Evolutionary conservation across 2,888 invertebrate genomes (phyloP).

Genomic region (Cephus runcator): DNA sequence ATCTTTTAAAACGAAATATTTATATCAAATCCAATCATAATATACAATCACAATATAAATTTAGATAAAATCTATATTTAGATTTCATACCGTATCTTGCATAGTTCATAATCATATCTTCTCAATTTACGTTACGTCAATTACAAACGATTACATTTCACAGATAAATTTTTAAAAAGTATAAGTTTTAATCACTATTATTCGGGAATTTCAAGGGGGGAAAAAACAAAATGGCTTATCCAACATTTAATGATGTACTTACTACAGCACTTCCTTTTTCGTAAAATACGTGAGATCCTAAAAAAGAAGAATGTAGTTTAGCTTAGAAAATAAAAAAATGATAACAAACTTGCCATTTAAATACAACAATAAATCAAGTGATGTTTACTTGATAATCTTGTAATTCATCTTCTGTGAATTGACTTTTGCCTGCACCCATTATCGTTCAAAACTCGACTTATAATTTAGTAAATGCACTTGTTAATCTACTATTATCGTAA

Average conservation of each 20-base stretch:
- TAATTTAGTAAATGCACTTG: neutral
- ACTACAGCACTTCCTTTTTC: conserved; percentile 92
- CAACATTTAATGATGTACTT: conserved; percentile 65
- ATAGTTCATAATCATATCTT: neutral
- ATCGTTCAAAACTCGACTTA: conserved; percentile 25
- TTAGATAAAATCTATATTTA: neutral
- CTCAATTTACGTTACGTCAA: neutral
- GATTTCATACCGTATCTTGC: neutral
- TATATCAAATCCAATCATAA: neutral
- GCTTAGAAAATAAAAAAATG: neutral
- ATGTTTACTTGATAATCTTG: conserved; percentile 85
- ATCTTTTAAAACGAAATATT: neutral
- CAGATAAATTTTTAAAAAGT: neutral
- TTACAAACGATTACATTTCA: neutral
- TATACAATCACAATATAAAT: neutral
- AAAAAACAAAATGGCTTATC: neutral
- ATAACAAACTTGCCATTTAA: conserved; percentile 21
- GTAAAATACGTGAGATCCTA: conserved; percentile 94
- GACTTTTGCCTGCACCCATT: conserved; percentile 87
- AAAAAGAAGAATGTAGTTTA: conserved; percentile 54
- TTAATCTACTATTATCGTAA: neutral
- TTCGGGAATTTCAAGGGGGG: neutral
- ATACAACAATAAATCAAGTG: neutral
- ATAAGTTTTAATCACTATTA: neutral
- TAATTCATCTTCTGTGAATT: conserved; percentile 88